Percentiles rank a stretch among this genome's conserved stretches.
phyloP scores from a whole-genome alignment of 2,888 invertebrate genomes.

The Agrochola litura region DNA sequence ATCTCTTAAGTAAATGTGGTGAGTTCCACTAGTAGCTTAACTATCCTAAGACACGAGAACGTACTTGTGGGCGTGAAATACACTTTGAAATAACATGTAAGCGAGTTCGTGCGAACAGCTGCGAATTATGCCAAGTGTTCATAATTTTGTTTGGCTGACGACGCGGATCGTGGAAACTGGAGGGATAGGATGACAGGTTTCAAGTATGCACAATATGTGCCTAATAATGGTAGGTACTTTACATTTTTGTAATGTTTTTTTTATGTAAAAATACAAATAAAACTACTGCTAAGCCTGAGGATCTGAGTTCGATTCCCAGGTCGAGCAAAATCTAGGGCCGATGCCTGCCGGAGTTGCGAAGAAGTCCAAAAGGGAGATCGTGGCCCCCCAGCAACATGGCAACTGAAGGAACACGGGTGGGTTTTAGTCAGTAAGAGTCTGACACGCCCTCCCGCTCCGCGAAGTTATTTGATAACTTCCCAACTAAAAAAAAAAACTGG shows the following conservation, averaged over 20 bases:
- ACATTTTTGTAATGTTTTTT: neutral
- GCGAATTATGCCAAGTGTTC: conserved; percentile 70
- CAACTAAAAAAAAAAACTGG: too few species aligned
- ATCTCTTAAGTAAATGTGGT: conserved; percentile 3
- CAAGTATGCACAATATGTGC: conserved; percentile 22
- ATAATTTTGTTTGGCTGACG: conserved; percentile 61
- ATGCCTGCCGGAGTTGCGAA: too few species aligned
- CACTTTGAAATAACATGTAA: conserved; percentile 71
- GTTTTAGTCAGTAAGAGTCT: too few species aligned
- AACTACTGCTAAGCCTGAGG: too few species aligned
- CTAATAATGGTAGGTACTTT: neutral
- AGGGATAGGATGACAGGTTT: neutral
- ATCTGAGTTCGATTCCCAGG: too few species aligned
- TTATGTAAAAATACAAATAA: too few species aligned
- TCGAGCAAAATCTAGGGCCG: too few species aligned
- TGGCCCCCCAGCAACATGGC: too few species aligned
- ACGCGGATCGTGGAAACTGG: conserved; percentile 24
- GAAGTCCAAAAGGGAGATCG: too few species aligned
- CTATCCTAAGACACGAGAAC: conserved; percentile 54
- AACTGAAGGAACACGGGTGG: too few species aligned
- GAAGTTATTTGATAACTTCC: too few species aligned
- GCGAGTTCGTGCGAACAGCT: conserved; percentile 70
- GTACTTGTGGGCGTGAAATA: conserved; percentile 69
- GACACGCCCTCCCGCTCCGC: too few species aligned
- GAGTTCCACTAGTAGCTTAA: conserved; percentile 56